These are phyloP conservation scores for Trissonchulus latispiculum DNA, from an alignment of 2,888 invertebrate species.

Conservation along the genomic window DNA sequence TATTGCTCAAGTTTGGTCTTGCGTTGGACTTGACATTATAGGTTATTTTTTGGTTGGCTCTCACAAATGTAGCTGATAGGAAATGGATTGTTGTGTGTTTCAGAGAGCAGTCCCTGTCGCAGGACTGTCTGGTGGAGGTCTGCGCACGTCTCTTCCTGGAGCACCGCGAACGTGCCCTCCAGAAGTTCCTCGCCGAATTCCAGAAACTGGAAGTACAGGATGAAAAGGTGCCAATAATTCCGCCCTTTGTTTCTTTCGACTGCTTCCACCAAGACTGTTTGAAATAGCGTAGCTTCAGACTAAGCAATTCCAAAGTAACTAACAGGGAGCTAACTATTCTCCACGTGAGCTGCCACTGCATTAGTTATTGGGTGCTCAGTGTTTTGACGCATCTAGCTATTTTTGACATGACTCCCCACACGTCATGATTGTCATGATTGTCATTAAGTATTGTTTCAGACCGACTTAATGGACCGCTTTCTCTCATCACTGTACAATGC, in stretches of 20 bases:
- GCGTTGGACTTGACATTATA: background rate
- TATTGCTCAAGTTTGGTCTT: too few relatives aligned
- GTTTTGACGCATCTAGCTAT: too few relatives aligned
- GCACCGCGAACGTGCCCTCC: conserved; percentile 61
- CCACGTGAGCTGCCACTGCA: too few relatives aligned
- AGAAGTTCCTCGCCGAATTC: conserved; percentile 69
- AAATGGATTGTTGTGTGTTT: too few relatives aligned
- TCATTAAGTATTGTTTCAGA: conserved; percentile 44
- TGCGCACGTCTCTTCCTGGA: conserved; percentile 71
- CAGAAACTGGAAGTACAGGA: conserved; percentile 67
- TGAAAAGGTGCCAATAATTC: too few relatives aligned
- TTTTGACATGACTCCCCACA: too few relatives aligned
- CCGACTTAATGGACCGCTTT: conserved; percentile 71
- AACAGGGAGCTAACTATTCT: too few relatives aligned
- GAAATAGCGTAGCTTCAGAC: background rate
- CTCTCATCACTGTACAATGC: conserved; percentile 51
- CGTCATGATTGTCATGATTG: too few relatives aligned
- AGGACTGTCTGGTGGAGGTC: conserved; percentile 44
- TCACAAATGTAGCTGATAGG: background rate
- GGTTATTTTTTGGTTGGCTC: background rate
- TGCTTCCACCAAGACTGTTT: too few relatives aligned
- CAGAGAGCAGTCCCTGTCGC: conserved; percentile 32
- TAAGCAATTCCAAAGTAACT: too few relatives aligned
- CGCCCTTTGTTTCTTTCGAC: too few relatives aligned
- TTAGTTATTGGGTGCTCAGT: too few relatives aligned